Conservation (phyloP, 1,140 invertebrate species). For the Zaprionus vittiger region DNA sequence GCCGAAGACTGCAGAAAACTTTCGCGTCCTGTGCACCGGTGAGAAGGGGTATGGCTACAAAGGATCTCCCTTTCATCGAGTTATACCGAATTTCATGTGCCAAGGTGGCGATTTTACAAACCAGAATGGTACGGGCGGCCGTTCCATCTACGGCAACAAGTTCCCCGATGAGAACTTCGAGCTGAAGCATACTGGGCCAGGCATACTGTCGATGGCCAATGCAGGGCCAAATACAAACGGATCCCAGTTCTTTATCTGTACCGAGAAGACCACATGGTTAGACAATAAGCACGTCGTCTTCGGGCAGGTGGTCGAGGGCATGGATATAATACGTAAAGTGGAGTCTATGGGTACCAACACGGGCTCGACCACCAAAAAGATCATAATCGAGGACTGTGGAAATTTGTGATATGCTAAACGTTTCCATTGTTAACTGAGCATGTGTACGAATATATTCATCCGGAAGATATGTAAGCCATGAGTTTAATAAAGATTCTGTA, state of each 20-base stretch:
- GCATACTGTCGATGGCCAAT: constrained; percentile 97
- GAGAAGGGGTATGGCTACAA: constrained; percentile 97
- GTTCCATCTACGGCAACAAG: constrained; percentile 96
- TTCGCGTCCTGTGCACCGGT: constrained; percentile 95
- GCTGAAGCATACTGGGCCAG: constrained; percentile 95
- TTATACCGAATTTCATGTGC: constrained; percentile 99
- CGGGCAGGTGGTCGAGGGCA: constrained; percentile 95
- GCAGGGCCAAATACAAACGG: constrained; percentile 97
- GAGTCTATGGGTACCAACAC: constrained; percentile 92
- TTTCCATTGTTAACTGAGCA: not conserved
- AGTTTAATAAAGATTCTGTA: too few species aligned
- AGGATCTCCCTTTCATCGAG: constrained; percentile 94
- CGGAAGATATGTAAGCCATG: too few species aligned
- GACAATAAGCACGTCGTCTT: constrained; percentile 98
- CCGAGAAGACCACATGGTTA: constrained; percentile 96
- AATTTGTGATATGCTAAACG: constrained; percentile 86
- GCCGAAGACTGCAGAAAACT: constrained; percentile 97
- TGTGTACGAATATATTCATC: not conserved
- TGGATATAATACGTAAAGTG: constrained; percentile 96
- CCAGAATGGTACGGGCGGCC: constrained; percentile 97
- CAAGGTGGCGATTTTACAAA: constrained; percentile 97
- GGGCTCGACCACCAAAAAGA: constrained; percentile 93
- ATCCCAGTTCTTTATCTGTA: constrained; percentile 97
- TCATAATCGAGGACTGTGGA: constrained; percentile 92
- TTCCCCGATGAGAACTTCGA: constrained; percentile 98